Percentiles rank a stretch among this genome's conserved stretches.
Evolutionary conservation across 2,797 vertebrate species (phyloP).

Genomic region (Chelidonichthys spinosus): DNA sequence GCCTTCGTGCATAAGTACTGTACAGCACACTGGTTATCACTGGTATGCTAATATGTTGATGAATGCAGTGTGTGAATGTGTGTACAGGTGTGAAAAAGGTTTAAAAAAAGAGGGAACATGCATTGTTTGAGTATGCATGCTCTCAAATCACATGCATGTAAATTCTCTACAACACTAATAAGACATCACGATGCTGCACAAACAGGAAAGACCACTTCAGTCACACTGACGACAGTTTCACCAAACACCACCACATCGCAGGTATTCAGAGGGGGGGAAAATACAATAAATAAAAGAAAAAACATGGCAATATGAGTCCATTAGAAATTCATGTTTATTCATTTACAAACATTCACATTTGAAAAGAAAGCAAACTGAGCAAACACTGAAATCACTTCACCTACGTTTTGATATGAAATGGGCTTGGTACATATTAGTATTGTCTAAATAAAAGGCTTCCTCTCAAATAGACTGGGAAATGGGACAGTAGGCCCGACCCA

Average conservation of each 20-base stretch:
- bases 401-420: slow-evolving; percentile 47
- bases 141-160: slow-evolving; percentile 57
- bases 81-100: slow-evolving; percentile 28
- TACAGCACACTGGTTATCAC: slow-evolving; percentile 22
- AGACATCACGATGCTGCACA: slow-evolving; percentile 38
- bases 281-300: slow-evolving; percentile 56
- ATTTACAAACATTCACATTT: slow-evolving; percentile 79
- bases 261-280: slow-evolving; percentile 6
- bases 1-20: slow-evolving; percentile 10
- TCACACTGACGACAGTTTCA: slow-evolving; percentile 30
- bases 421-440: slow-evolving; percentile 28
- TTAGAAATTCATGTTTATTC: slow-evolving; percentile 83
- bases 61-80: slow-evolving; percentile 15
- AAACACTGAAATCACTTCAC: slow-evolving; percentile 41
- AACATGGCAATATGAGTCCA: slow-evolving; percentile 76
- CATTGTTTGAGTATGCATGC: slow-evolving; percentile 62
- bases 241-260: slow-evolving; percentile 31
- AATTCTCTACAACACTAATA: slow-evolving; percentile 33
- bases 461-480: slow-evolving; percentile 12
- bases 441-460: slow-evolving; percentile 23
- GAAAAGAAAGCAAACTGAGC: slow-evolving; percentile 39
- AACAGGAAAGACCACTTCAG: slow-evolving; percentile 36
- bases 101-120: slow-evolving; percentile 47
- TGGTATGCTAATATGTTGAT: slow-evolving; percentile 15
- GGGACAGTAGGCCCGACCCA: neutral